Conservation (phyloP, 2,797 vertebrate species). For the Betta splendens region DNA sequence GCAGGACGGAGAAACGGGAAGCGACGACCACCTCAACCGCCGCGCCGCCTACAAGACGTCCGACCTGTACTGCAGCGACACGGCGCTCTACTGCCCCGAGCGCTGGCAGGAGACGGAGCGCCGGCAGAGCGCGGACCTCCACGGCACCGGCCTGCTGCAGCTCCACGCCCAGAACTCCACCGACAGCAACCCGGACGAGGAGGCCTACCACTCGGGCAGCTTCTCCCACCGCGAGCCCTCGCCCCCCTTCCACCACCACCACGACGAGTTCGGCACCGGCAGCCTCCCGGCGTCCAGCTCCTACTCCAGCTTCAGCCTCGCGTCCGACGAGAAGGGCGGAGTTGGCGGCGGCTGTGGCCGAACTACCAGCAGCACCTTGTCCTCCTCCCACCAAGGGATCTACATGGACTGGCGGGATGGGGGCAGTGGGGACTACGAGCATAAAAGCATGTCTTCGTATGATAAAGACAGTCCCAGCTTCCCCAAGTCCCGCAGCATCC, state of each 20-base stretch:
- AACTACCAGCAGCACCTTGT: slow-evolving; percentile 84
- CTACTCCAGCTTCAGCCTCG: slow-evolving; percentile 94
- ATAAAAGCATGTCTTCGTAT: slow-evolving; percentile 82
- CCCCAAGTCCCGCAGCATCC: slow-evolving; percentile 83
- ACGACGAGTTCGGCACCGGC: slow-evolving; percentile 73
- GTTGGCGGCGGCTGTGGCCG: slow-evolving; percentile 62
- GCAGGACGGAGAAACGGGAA: slow-evolving; percentile 81
- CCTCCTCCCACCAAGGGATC: slow-evolving; percentile 90
- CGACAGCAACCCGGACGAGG: slow-evolving; percentile 89
- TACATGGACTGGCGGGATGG: slow-evolving; percentile 88
- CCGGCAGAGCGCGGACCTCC: slow-evolving; percentile 87
- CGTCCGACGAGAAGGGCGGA: slow-evolving; percentile 89
- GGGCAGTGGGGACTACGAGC: slow-evolving; percentile 82
- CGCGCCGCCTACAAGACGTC: slow-evolving; percentile 84
- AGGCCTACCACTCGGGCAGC: slow-evolving; percentile 83
- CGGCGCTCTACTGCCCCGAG: slow-evolving; percentile 91
- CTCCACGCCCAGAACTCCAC: slow-evolving; percentile 88
- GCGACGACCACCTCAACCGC: slow-evolving; percentile 80
- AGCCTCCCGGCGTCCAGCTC: slow-evolving; percentile 91
- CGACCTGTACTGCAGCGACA: slow-evolving; percentile 93
- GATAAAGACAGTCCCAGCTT: slow-evolving; percentile 84
- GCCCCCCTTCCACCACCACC: slow-evolving; percentile 83
- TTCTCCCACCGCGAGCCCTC: slow-evolving; percentile 85
- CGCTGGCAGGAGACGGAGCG: slow-evolving; percentile 82
- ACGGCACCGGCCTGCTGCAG: slow-evolving; percentile 80